A percentile compares a stretch with the other conserved stretches of the same genome.
phyloP scores from a whole-genome alignment of 2,797 vertebrate species.

The Phylloscopus collybita region DNA sequence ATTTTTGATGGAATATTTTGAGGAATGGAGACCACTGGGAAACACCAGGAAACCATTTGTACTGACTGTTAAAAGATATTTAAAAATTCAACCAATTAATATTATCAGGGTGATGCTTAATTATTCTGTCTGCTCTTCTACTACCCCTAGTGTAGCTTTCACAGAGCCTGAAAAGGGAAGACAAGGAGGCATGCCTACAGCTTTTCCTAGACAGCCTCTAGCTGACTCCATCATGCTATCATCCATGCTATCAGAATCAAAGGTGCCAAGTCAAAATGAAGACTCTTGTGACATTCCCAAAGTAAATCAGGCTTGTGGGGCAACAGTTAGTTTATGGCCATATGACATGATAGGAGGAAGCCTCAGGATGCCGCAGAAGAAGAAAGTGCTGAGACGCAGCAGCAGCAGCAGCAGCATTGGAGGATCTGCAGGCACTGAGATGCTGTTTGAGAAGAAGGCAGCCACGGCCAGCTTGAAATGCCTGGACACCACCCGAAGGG shows the following conservation, averaged over 20 bases:
- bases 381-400: conserved; percentile 83
- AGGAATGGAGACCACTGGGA: neutral
- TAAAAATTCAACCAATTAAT: conserved; percentile 69
- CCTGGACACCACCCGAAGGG: conserved; percentile 71
- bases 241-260: conserved; percentile 90
- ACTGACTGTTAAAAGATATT: neutral
- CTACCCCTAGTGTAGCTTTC: conserved; percentile 99
- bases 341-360: conserved; percentile 82
- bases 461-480: conserved; percentile 77
- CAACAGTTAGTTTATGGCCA: conserved; percentile 80
- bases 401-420: conserved; percentile 82
- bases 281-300: conserved; percentile 84
- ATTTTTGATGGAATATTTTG: neutral
- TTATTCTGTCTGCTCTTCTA: conserved; percentile 88
- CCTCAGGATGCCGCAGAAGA: conserved; percentile 84
- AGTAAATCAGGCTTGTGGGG: conserved; percentile 83
- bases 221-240: conserved; percentile 87
- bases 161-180: conserved; percentile 92
- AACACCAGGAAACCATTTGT: neutral
- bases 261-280: conserved; percentile 87
- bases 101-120: conserved; percentile 87
- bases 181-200: conserved; percentile 89
- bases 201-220: conserved; percentile 88
- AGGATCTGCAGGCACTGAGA: conserved; percentile 83
- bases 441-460: conserved; percentile 85